A percentile compares a stretch with the other conserved stretches of the same genome.
Evolutionary conservation across 2,888 invertebrate species (phyloP).

Genomic region (Phasia obesa): DNA sequence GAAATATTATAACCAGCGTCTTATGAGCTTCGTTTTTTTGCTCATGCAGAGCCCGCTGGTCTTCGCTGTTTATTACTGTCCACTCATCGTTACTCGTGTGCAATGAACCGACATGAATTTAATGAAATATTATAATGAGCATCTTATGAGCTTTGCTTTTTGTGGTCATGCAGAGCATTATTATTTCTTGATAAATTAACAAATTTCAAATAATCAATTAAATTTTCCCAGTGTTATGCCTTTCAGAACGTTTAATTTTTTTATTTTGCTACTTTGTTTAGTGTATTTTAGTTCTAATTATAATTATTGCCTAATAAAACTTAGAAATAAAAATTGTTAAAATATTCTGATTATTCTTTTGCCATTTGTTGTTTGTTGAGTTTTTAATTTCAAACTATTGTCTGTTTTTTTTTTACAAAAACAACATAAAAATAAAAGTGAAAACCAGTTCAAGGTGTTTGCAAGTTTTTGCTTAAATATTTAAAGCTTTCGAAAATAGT

Average conservation of each 20-base stretch:
- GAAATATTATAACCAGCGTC: too few relatives aligned
- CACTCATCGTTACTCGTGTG: too few relatives aligned
- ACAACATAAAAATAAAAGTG: conserved; percentile 48
- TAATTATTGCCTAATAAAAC: conserved; percentile 10
- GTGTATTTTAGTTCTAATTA: neutral
- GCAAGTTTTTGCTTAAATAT: conserved; percentile 17
- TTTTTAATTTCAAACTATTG: conserved; percentile 1
- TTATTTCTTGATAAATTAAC: neutral
- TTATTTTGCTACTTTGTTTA: neutral
- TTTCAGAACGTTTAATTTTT: neutral
- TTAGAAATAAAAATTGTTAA: conserved; percentile 14
- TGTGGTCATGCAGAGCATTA: too few relatives aligned
- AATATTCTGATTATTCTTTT: conserved; percentile 22
- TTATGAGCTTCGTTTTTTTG: too few relatives aligned
- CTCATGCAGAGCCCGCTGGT: too few relatives aligned
- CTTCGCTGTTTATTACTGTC: too few relatives aligned
- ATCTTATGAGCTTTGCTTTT: too few relatives aligned
- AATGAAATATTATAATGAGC: too few relatives aligned
- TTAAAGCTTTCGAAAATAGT: neutral
- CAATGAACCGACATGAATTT: too few relatives aligned
- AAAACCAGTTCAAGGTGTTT: conserved; percentile 64
- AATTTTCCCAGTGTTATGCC: too few relatives aligned
- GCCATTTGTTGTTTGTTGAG: neutral
- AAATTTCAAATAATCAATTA: too few relatives aligned
- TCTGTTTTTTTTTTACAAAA: conserved; percentile 1